Conservation (phyloP, 1,140 invertebrate genomes). For the Theocolax elegans region DNA sequence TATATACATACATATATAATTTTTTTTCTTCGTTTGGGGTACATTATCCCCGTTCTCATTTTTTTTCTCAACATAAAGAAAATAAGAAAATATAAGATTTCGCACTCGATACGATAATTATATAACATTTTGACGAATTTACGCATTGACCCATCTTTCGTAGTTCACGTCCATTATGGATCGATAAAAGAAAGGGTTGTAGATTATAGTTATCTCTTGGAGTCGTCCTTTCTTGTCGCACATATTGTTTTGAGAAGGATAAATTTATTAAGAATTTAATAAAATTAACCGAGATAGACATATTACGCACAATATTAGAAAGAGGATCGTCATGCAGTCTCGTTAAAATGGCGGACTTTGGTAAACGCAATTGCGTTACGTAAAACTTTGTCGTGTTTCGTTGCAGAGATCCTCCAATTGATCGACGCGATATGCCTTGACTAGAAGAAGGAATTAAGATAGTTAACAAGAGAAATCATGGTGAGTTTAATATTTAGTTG, state of each 20-base stretch:
- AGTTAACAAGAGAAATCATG: conserved; percentile 27
- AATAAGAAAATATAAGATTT: no score
- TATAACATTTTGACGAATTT: no score
- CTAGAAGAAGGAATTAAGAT: conserved; percentile 11
- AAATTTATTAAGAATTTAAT: conserved; percentile 2
- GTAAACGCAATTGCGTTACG: conserved; percentile 30
- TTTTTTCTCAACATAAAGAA: no score
- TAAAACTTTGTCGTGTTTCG: conserved; percentile 33
- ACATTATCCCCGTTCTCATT: no score
- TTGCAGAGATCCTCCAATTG: conserved; percentile 28
- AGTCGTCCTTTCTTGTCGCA: not conserved
- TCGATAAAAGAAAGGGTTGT: conserved; percentile 16
- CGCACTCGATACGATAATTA: no score
- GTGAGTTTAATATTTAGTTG: conserved; percentile 39
- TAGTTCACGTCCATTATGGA: conserved; percentile 29
- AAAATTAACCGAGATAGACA: no score
- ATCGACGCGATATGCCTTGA: conserved; percentile 32
- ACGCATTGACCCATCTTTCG: no score
- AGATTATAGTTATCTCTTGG: no score
- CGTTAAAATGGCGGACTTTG: conserved; percentile 29
- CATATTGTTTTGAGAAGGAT: not conserved
- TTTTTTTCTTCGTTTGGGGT: no score
- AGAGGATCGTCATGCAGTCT: conserved; percentile 13
- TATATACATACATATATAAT: no score
- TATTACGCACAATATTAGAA: no score